These are phyloP conservation scores for Tachystola acroxantha DNA, from an alignment of 2,888 invertebrate species.

Conservation along the genomic window DNA sequence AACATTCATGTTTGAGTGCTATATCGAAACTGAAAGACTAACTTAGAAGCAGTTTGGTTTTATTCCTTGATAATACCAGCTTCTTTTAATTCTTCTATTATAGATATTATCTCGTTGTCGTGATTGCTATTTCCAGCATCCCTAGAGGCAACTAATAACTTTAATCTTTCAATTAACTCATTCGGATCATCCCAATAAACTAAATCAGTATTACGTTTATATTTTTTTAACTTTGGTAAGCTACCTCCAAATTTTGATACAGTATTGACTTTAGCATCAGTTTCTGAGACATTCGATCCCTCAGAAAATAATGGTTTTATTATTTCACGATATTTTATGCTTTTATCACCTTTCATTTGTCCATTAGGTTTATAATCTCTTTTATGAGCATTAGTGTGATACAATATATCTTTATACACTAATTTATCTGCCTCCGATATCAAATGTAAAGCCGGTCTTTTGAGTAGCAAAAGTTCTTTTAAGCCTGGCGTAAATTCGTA, in stretches of 20 bases:
- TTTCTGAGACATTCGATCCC: too few species aligned
- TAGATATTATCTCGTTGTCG: slow-evolving; percentile 35
- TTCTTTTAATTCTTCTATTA: slow-evolving; percentile 25
- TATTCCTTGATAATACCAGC: slow-evolving; percentile 15
- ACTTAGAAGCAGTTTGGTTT: background rate
- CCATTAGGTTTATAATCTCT: slow-evolving; percentile 11
- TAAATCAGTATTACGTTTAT: slow-evolving; percentile 10
- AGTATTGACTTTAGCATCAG: background rate
- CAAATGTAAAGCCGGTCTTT: slow-evolving; percentile 4
- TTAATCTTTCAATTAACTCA: slow-evolving; percentile 20
- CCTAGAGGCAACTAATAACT: slow-evolving; percentile 17
- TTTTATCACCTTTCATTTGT: slow-evolving; percentile 14
- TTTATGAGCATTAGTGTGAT: slow-evolving; percentile 13
- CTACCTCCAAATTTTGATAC: slow-evolving; percentile 5
- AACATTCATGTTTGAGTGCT: background rate
- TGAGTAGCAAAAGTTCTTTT: slow-evolving; percentile 8
- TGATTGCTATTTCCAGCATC: slow-evolving; percentile 19
- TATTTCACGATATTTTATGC: slow-evolving; percentile 11
- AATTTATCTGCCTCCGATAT: slow-evolving; percentile 9
- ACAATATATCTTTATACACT: slow-evolving; percentile 11
- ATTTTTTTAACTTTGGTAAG: slow-evolving; percentile 13
- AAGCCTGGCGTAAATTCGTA: slow-evolving; percentile 11
- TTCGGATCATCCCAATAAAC: slow-evolving; percentile 24
- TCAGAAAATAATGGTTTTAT: slow-evolving; percentile 6
- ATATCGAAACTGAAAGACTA: background rate